phyloP scores from a whole-genome alignment of 2,797 vertebrate species.

The Danio kyathit region DNA sequence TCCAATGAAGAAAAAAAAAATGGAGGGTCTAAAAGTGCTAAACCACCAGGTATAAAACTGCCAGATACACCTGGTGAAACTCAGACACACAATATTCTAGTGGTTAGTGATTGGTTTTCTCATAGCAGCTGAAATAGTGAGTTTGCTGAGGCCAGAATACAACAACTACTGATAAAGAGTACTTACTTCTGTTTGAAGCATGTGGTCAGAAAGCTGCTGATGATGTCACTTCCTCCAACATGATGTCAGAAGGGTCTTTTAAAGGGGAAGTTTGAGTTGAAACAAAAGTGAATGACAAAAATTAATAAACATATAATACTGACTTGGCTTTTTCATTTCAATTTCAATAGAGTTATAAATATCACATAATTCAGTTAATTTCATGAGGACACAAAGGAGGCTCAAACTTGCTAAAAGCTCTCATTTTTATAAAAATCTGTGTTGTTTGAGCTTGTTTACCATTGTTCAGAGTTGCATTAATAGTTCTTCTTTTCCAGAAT shows the following conservation, averaged over 20 bases:
- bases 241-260: neutral
- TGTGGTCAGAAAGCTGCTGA: neutral
- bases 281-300: neutral
- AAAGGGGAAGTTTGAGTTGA: neutral
- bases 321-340: neutral
- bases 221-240: neutral
- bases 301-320: neutral
- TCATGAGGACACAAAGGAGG: neutral
- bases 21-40: too few species aligned
- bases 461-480: neutral
- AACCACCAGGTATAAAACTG: too few species aligned
- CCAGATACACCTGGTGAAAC: too few species aligned
- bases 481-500: slow-evolving; percentile 64
- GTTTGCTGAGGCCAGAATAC: neutral
- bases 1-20: too few species aligned
- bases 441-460: neutral
- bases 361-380: neutral
- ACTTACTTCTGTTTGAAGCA: neutral
- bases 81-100: too few species aligned
- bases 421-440: neutral
- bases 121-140: neutral
- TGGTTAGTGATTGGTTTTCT: neutral
- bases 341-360: neutral
- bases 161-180: neutral
- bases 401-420: neutral